These are phyloP conservation scores for Chondrosia reniformis DNA, from an alignment of 37 sponge, comb jelly and placozoan genomes.

Conservation along the genomic window DNA sequence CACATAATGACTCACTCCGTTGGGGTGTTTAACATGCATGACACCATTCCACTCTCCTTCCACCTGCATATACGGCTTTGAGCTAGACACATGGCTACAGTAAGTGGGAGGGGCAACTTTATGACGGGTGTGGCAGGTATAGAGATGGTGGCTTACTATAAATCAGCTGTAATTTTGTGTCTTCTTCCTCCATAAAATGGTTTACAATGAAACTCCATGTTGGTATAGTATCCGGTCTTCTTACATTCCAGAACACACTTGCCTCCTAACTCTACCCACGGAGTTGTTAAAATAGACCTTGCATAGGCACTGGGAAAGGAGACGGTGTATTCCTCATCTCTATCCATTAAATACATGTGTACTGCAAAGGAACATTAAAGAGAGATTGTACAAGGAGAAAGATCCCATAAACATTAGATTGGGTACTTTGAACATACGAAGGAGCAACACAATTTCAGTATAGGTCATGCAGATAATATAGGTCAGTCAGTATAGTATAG, in stretches of 20 bases:
- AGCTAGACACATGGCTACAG: constrained; percentile 61
- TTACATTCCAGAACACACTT: constrained; percentile 72
- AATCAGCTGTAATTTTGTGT: constrained; percentile 76
- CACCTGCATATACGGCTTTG: constrained; percentile 62
- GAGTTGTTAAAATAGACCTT: constrained; percentile 89
- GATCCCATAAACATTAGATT: not conserved
- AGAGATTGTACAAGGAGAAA: not conserved
- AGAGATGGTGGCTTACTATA: constrained; percentile 40
- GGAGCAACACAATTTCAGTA: too few relatives aligned
- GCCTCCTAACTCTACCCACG: constrained; percentile 98
- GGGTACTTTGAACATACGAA: too few relatives aligned
- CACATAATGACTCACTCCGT: constrained; percentile 51
- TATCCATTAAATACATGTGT: constrained; percentile 73
- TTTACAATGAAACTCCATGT: constrained; percentile 95
- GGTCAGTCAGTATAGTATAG: too few relatives aligned
- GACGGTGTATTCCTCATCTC: constrained; percentile 80
- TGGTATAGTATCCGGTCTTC: constrained; percentile 84
- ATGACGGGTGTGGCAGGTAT: not conserved
- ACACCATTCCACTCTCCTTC: constrained; percentile 99
- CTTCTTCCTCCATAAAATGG: constrained; percentile 94
- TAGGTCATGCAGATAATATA: too few relatives aligned
- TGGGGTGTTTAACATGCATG: constrained; percentile 73
- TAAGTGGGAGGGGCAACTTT: not conserved
- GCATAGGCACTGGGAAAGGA: constrained; percentile 94
- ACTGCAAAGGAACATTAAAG: constrained; percentile 44